Conservation (phyloP, 1,140 invertebrate species). For the Cydia fagiglandana region DNA sequence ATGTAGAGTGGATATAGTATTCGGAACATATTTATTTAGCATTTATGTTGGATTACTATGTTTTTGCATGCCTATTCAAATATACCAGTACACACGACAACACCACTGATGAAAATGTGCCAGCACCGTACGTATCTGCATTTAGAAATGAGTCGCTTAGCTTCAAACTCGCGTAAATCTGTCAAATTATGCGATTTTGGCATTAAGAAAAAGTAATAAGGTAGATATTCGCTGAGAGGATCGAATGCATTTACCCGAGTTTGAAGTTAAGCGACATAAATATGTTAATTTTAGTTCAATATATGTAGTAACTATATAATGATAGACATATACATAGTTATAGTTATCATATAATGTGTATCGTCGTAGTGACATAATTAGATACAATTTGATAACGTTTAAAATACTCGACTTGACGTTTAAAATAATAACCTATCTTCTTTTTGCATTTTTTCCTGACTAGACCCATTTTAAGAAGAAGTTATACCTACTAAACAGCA, state of each 20-base stretch:
- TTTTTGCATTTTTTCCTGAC: no score
- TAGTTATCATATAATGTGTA: not conserved
- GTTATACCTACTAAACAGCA: no score
- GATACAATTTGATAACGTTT: not conserved
- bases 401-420: not conserved
- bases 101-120: not conserved
- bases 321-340: not conserved
- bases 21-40: no score
- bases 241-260: no score
- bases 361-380: no score
- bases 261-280: not conserved
- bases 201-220: no score
- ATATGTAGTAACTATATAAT: not conserved
- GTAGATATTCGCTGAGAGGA: no score
- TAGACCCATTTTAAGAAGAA: not conserved
- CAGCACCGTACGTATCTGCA: slow-evolving; percentile 5
- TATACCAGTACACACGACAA: slow-evolving; percentile 10
- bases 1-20: not conserved
- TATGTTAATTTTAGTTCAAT: not conserved
- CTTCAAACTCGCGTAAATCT: no score
- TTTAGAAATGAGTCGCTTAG: not conserved
- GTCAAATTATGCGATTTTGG: no score
- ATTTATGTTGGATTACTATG: not conserved
- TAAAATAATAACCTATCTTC: no score
- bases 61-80: slow-evolving; percentile 8